phyloP scores from a whole-genome alignment of 2,113 vertebrate genomes.

The Climacteris rufus region DNA sequence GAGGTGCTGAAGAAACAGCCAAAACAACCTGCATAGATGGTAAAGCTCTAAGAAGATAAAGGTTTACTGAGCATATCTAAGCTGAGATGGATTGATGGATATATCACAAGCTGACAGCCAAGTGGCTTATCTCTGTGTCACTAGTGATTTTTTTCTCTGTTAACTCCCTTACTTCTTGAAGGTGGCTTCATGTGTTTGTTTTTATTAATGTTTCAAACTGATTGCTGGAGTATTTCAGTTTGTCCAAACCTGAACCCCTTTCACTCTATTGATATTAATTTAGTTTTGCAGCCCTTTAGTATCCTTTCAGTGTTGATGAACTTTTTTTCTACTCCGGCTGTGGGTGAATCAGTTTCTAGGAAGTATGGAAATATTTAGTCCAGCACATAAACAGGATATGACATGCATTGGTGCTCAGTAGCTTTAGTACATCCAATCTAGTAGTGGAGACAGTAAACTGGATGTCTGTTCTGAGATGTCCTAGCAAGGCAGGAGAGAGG shows the following conservation, averaged over 20 bases:
- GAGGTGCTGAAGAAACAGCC: neutral
- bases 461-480: neutral
- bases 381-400: neutral
- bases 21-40: neutral
- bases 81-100: neutral
- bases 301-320: neutral
- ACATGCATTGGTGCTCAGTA: neutral
- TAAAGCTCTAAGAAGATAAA: neutral
- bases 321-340: neutral
- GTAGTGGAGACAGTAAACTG: neutral
- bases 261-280: neutral
- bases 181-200: neutral
- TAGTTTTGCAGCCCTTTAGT: neutral
- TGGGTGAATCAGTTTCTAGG: neutral
- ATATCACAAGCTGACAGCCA: neutral
- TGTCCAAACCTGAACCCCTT: neutral
- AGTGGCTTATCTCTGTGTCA: neutral
- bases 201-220: neutral
- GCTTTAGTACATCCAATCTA: neutral
- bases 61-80: conserved; percentile 20
- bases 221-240: neutral
- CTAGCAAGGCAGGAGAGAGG: neutral
- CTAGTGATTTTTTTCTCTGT: neutral
- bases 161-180: neutral
- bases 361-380: neutral